Evolutionary conservation across 2,113 vertebrate species (phyloP).

Genomic region (Plotosus lineatus): DNA sequence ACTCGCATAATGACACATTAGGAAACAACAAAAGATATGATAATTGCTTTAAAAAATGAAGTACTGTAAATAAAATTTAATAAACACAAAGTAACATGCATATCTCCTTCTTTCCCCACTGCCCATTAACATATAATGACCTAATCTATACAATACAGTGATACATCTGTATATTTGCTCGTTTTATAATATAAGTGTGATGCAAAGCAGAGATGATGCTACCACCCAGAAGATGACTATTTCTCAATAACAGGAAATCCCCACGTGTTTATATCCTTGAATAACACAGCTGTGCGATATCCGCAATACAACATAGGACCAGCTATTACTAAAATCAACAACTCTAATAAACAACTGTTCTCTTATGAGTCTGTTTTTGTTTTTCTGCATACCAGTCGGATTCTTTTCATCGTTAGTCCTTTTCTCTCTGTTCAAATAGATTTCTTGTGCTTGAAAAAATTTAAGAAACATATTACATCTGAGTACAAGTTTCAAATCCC

Average conservation of each 20-base stretch:
- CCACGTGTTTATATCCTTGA: not conserved
- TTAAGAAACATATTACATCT: not conserved
- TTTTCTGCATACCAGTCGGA: not conserved
- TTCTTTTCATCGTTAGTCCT: too few species aligned
- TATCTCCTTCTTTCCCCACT: too few species aligned
- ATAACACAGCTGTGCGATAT: conserved; percentile 2
- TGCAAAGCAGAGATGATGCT: not conserved
- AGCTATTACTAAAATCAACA: not conserved
- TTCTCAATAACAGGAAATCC: not conserved
- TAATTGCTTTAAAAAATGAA: not conserved
- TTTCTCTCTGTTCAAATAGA: not conserved
- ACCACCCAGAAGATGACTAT: not conserved
- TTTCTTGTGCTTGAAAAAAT: not conserved
- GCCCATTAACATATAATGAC: too few species aligned
- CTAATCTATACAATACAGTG: too few species aligned
- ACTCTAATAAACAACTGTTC: not conserved
- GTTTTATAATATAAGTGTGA: too few species aligned
- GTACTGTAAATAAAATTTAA: not conserved
- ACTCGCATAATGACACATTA: too few species aligned
- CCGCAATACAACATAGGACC: not conserved
- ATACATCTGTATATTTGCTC: too few species aligned
- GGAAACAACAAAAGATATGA: not conserved
- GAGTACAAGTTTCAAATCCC: not conserved
- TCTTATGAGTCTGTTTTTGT: not conserved
- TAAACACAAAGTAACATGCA: not conserved